Evolutionary conservation across 92 coral and sea anemone species (phyloP), one percentile per base, ranked within the genome.

Genomic region (Metridium senile): DNA sequence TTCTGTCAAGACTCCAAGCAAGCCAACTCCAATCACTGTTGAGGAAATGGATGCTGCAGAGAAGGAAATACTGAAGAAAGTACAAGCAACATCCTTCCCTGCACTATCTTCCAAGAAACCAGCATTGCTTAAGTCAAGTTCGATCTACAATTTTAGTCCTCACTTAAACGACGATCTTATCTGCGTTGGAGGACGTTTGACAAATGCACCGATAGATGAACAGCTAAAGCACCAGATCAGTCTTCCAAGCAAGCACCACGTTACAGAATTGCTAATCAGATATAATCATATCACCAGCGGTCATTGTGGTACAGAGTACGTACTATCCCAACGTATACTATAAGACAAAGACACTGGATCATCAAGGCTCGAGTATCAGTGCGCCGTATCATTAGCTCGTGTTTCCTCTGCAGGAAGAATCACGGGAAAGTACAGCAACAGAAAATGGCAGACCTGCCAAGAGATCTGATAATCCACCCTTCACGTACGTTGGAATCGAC

Each of bases 281-380:
- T 45, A 81, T 63, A 61, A 86, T 65, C 87, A 86, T 43, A 26
- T 21, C 7, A 62, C 22, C 58, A 64, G 78, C 33, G 87, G 87
- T 22, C 90, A 81, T 66, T 74, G 82, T 47, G 87, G 87, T 49
- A 32, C 71, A 20, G 90, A 86, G 49, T 81, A 86, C 66, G 77
- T 75, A 39, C 66, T 86, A n/a, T 86, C 83, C 23, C 63, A 82
- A 33, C n/a, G n/a, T n/a, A n/a, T n/a, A n/a, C n/a, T n/a, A 58
- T 86, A 75, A 67, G 90, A 54, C 56, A 75, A 75, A 74, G 66
- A 21, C 81, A 56, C 65, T 86, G 83, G 87, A 68, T 86, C 26
- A 20, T 86, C 46, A 47, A 62, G 26, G 87, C 90, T 31, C 68
- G 90, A 81, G 76, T 30, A 25, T 21, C 65, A 11, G 74, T 86